A percentile compares a stretch with the other conserved stretches of the same genome.
Evolutionary conservation across 2,888 invertebrate species (phyloP).

Genomic region (Creontiades dilutus): DNA sequence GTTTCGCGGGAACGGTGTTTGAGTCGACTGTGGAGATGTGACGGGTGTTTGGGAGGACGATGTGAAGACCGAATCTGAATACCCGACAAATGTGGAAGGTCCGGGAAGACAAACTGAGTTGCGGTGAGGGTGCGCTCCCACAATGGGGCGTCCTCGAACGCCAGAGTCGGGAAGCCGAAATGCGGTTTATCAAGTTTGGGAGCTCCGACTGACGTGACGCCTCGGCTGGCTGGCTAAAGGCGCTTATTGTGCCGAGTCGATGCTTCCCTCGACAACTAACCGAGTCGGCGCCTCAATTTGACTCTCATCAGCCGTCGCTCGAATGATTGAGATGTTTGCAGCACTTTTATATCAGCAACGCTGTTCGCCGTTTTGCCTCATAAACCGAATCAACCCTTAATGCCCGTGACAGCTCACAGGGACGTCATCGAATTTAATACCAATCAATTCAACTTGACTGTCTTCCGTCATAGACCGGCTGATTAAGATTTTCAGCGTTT

Average conservation of each 20-base stretch:
- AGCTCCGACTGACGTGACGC: neutral
- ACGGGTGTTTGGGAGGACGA: neutral
- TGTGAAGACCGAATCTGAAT: slow-evolving; percentile 23
- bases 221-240: slow-evolving; percentile 3
- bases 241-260: neutral
- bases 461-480: too few relatives aligned
- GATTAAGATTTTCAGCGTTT: too few relatives aligned
- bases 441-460: too few relatives aligned
- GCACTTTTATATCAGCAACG: too few relatives aligned
- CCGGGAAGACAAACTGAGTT: slow-evolving; percentile 54
- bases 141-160: neutral
- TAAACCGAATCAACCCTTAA: too few relatives aligned
- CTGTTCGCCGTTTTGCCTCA: too few relatives aligned
- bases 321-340: too few relatives aligned
- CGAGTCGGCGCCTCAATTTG: neutral
- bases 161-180: neutral
- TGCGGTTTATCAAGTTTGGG: slow-evolving; percentile 54
- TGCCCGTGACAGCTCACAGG: too few relatives aligned
- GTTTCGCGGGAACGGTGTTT: neutral
- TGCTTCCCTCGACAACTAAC: neutral
- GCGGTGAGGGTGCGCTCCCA: slow-evolving; percentile 6
- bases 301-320: neutral
- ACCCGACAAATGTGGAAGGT: slow-evolving; percentile 45
- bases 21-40: neutral
- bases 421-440: too few relatives aligned